Conservation (phyloP, 2,888 invertebrate genomes). For the Drosophila lacicola region DNA sequence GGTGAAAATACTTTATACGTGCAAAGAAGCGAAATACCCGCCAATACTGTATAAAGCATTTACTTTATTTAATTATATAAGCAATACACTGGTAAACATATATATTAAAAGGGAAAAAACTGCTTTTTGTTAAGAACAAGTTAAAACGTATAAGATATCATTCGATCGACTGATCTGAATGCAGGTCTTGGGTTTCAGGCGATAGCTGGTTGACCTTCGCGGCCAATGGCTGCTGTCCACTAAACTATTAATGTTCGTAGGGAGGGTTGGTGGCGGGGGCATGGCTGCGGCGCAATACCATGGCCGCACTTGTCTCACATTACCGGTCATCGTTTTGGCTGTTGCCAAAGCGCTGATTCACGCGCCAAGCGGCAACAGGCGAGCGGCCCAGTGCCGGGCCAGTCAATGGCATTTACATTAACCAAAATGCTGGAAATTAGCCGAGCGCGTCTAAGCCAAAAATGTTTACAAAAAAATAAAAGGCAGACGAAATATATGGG, state of each 20-base stretch:
- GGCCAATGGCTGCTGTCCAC: slow-evolving; percentile 48
- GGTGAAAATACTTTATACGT: no score
- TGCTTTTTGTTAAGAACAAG: slow-evolving; percentile 38
- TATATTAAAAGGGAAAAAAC: not conserved
- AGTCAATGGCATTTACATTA: slow-evolving; percentile 60
- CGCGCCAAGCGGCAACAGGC: slow-evolving; percentile 21
- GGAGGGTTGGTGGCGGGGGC: slow-evolving; percentile 1
- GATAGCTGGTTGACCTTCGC: slow-evolving; percentile 63
- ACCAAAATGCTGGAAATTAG: slow-evolving; percentile 61
- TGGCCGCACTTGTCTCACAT: slow-evolving; percentile 69
- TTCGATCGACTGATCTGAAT: slow-evolving; percentile 37
- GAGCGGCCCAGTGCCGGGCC: slow-evolving; percentile 12
- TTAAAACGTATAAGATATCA: slow-evolving; percentile 29
- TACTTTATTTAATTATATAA: not conserved
- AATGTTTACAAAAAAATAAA: slow-evolving; percentile 8
- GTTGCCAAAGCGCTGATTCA: slow-evolving; percentile 63
- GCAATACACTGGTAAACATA: not conserved
- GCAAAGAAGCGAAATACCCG: no score
- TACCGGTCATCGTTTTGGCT: slow-evolving; percentile 39
- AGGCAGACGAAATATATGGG: slow-evolving; percentile 45
- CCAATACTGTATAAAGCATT: no score
- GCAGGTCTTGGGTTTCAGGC: slow-evolving; percentile 36
- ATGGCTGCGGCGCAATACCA: slow-evolving; percentile 45
- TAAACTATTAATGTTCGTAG: slow-evolving; percentile 41
- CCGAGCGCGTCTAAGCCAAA: slow-evolving; percentile 62